Base-by-base conservation (phyloP, 2,113 vertebrate species). In the Chionis minor region DNA sequence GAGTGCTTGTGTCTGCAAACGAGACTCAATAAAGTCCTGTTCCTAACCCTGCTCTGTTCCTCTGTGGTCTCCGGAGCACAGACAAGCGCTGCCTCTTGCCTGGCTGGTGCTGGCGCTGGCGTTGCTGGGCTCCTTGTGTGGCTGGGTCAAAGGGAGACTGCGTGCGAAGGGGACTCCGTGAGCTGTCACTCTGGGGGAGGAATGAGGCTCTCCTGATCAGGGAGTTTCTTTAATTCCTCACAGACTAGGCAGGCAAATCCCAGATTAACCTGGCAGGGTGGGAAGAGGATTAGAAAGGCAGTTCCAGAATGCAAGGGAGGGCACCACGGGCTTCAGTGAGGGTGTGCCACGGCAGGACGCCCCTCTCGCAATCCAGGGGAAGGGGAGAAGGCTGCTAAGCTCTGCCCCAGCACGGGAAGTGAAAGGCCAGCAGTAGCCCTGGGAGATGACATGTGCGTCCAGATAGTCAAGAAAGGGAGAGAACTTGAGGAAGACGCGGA, bases 191-290 rank as follows among this genome's bases (percentile, higher is more conserved):
- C 4, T 2, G 33, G 9, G 44, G 70, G 52, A 92, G 59, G 74
- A 85, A 45, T 0, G 0, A 51, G 55, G 69, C 14, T 35, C 32
- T 78, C 61, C 88, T 86, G 35, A 49, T 33, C 27, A 77, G 71
- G 87, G 87, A 87, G 86, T 67, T 94, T 89, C 86, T 97, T 55
- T 96, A 95, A 96, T 94, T 94, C 94, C 85, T 69, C 54, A 69
- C 27, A 65, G 78, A 54, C 27, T 32, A 63, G 91, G 90, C 93
- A 90, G 79, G 92, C 89, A 97, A 97, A 97, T 97, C 97, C 93
- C 69, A 71, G 97, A 97, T 97, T 97, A 96, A 97, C 97, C 97
- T 96, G 80, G 6, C 51, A 90, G 89, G 40, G 59, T 70, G 70
- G 86, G 66, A 96, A 97, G 91, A 90, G 86, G 95, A 96, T 98